Percentiles rank a stretch among this genome's conserved stretches.
phyloP scores from a whole-genome alignment of 1,140 invertebrate species.

The Drosophila cardini region DNA sequence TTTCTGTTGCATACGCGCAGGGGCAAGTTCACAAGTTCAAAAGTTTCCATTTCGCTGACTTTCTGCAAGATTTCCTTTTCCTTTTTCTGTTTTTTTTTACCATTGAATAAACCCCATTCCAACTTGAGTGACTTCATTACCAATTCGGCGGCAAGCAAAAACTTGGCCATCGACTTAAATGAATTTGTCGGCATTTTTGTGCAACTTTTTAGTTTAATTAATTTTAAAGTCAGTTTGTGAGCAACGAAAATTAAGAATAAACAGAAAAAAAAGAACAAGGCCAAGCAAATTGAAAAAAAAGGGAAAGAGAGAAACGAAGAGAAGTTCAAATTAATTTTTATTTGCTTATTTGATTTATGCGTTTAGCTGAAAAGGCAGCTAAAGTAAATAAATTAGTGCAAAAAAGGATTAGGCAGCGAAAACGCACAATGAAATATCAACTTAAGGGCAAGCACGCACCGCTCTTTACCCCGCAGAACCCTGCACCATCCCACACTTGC shows the following conservation, averaged over 20 bases:
- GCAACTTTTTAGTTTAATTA: slow-evolving; percentile 72
- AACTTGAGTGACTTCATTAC: slow-evolving; percentile 55
- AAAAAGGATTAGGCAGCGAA: slow-evolving; percentile 64
- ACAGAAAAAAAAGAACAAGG: not conserved
- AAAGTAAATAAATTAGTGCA: slow-evolving; percentile 71
- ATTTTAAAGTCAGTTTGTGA: slow-evolving; percentile 54
- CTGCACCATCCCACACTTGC: not conserved
- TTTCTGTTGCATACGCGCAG: slow-evolving; percentile 39
- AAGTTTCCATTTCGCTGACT: slow-evolving; percentile 59
- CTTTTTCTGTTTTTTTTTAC: not conserved
- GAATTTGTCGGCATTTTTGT: slow-evolving; percentile 66
- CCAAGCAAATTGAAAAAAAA: not conserved
- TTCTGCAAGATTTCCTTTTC: slow-evolving; percentile 34
- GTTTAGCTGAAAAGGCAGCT: slow-evolving; percentile 52
- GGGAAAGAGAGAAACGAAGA: too few species aligned
- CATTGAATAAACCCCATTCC: not conserved
- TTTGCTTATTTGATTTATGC: slow-evolving; percentile 63
- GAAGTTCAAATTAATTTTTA: slow-evolving; percentile 68
- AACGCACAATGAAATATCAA: slow-evolving; percentile 20
- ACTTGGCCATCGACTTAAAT: slow-evolving; percentile 55
- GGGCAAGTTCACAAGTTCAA: slow-evolving; percentile 13
- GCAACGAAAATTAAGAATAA: not conserved
- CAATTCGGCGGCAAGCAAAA: slow-evolving; percentile 39
- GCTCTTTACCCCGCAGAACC: not conserved
- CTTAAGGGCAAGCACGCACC: slow-evolving; percentile 1